A percentile compares a stretch with the other conserved stretches of the same genome.
phyloP scores from a whole-genome alignment of 2,888 invertebrate genomes.

The Scaptomyza caliginosa region DNA sequence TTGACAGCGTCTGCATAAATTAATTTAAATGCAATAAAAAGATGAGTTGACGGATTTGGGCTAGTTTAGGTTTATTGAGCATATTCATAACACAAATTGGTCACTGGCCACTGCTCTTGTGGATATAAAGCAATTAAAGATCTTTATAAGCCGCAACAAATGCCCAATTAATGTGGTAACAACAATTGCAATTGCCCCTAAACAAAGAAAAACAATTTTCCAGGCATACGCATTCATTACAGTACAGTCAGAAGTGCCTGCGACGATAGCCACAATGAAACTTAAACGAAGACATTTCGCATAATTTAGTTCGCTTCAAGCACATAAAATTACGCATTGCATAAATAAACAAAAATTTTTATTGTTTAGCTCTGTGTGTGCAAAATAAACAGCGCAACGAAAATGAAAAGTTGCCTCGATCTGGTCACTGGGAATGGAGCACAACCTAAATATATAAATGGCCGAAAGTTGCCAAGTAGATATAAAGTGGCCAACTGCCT shows the following conservation, averaged over 20 bases:
- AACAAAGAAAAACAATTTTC: constrained; percentile 20
- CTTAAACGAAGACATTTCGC: constrained; percentile 49
- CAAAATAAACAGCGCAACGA: constrained; percentile 42
- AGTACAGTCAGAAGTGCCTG: constrained; percentile 46
- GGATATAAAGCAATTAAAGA: constrained; percentile 44
- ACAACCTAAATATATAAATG: constrained; percentile 33
- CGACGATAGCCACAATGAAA: constrained; percentile 42
- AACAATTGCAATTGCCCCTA: constrained; percentile 48
- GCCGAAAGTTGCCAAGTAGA: constrained; percentile 3
- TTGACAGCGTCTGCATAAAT: constrained; percentile 22
- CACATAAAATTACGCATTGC: constrained; percentile 60
- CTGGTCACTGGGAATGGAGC: constrained; percentile 30
- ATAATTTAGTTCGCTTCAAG: constrained; percentile 52
- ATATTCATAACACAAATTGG: background rate
- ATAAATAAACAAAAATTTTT: constrained; percentile 66
- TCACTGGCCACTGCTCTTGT: background rate
- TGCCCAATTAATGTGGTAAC: constrained; percentile 57
- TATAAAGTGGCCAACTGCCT: constrained; percentile 7
- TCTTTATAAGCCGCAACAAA: constrained; percentile 45
- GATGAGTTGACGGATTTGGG: constrained; percentile 7
- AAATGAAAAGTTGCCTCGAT: constrained; percentile 45
- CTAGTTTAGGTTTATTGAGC: constrained; percentile 7
- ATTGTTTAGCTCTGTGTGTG: constrained; percentile 57
- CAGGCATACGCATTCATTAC: constrained; percentile 13
- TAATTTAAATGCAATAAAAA: constrained; percentile 49